Base-by-base conservation (phyloP, 2,797 vertebrate genomes). In the Siniperca scherzeri region DNA sequence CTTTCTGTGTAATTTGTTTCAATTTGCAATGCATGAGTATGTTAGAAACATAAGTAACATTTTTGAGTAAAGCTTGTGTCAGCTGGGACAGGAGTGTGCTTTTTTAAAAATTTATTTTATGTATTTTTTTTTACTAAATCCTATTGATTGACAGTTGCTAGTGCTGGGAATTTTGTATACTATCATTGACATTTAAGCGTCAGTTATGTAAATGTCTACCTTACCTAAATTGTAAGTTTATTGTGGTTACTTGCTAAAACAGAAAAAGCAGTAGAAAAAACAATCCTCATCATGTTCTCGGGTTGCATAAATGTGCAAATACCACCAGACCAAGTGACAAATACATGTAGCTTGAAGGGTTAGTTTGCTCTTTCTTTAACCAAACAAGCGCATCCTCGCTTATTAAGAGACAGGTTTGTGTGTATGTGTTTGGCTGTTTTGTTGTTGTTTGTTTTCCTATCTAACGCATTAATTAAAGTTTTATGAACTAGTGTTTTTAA, bases 291-390 rank as follows among this genome's bases (percentile, higher is more conserved):
- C 8, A 6, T 42, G 36, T 48, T 38, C n/a, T 60, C 11, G 1
- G 21, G 33, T 22, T 52, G 44, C 53, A 25, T 42, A 4, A n/a
- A 33, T 55, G 48, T 56, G 30, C 9, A 48, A 69, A 55, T 61
- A 36, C 50, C 36, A 53, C 7, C 13, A 14, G 25, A 57, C 5
- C 11, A 62, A 68, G 17, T 27, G 36, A 53, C 11, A 30, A 30
- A 61, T 25, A 16, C 13, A 10, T 44, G 11, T 38, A 52, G 33
- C 59, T 30, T 40, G 27, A 81, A 50, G 50, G 16, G 5, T 44
- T 74, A 13, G 19, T 73, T 36, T 61, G 55, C 22, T 56, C 17
- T n/a, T 52, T 57, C 50, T 64, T 62, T 70, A 19, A 65, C 17
- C 22, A 36, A 53, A 55, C 19, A 48, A 38, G 30, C 1, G 1